phyloP scores from a whole-genome alignment of 1,140 invertebrate genomes.

The Drosophila nasuta region DNA sequence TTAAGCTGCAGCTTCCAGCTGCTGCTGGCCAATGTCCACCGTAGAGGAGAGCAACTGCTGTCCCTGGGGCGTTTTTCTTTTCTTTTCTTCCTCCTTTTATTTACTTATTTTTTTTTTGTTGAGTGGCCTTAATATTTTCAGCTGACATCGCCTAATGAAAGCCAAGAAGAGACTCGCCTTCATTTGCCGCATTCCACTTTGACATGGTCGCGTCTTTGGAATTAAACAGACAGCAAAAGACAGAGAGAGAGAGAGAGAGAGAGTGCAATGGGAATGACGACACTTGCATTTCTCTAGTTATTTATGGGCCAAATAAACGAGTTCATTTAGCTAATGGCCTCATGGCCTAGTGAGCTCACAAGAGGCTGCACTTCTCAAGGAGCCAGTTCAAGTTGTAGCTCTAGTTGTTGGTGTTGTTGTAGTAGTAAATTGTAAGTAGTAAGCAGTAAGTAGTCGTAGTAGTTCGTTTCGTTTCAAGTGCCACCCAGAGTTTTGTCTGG shows the following conservation, averaged over 20 bases:
- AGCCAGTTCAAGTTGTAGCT: constrained; percentile 10
- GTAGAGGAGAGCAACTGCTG: background rate
- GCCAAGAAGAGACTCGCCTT: constrained; percentile 11
- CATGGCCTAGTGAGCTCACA: constrained; percentile 76
- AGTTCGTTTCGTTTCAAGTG: constrained; percentile 20
- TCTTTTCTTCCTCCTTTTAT: background rate
- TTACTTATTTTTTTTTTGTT: constrained; percentile 22
- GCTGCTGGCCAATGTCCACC: constrained; percentile 27
- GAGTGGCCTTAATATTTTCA: constrained; percentile 56
- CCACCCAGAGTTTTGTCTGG: background rate
- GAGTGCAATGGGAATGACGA: constrained; percentile 24
- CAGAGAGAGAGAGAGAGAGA: constrained; percentile 5
- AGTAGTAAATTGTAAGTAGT: too few species aligned
- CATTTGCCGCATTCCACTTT: constrained; percentile 25
- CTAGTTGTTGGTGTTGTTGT: background rate
- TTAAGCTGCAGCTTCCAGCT: background rate
- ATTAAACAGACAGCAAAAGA: constrained; percentile 30
- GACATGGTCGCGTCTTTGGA: constrained; percentile 26
- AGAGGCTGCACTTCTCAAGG: constrained; percentile 41
- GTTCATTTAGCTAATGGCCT: constrained; percentile 80
- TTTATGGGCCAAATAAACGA: constrained; percentile 79
- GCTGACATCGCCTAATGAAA: constrained; percentile 53
- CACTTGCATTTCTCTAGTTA: constrained; percentile 78
- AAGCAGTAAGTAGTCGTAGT: too few species aligned
- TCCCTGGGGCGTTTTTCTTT: constrained; percentile 2